Conservation (phyloP, 2,113 vertebrate genomes). For the Aspiorhynchus laticeps region DNA sequence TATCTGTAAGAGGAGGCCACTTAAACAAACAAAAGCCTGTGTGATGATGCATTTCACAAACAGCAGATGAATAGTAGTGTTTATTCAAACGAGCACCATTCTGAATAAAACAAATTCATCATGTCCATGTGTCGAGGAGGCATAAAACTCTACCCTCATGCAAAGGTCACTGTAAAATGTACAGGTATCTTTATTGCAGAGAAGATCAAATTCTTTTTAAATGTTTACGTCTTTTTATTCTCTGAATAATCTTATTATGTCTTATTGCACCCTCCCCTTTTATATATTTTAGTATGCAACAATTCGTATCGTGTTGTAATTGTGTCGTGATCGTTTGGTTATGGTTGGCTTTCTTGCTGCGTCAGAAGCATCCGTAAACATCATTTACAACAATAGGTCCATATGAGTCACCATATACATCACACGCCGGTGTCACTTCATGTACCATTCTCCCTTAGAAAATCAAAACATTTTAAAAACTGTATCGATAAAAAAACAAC, state of each 20-base stretch:
- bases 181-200: constrained; percentile 90
- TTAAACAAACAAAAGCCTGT: constrained; percentile 8
- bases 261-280: constrained; percentile 59
- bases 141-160: constrained; percentile 84
- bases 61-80: constrained; percentile 73
- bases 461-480: constrained; percentile 58
- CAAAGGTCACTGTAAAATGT: constrained; percentile 89
- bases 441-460: constrained; percentile 51
- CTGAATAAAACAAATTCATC: constrained; percentile 76
- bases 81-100: constrained; percentile 82
- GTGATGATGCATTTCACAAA: constrained; percentile 54
- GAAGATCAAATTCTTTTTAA: constrained; percentile 77
- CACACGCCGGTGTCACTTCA: constrained; percentile 33
- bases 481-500: constrained; percentile 54
- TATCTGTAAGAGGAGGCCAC: background rate
- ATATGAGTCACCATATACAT: constrained; percentile 27
- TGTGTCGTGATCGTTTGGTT: constrained; percentile 54
- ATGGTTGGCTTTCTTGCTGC: constrained; percentile 37
- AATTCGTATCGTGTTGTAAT: constrained; percentile 52
- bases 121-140: constrained; percentile 75
- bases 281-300: constrained; percentile 64
- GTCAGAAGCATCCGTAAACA: constrained; percentile 49
- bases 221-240: constrained; percentile 70
- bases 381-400: constrained; percentile 53
- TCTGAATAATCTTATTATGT: constrained; percentile 38